Base-by-base conservation (phyloP, 2,113 vertebrate species). In the Xiphias gladius region DNA sequence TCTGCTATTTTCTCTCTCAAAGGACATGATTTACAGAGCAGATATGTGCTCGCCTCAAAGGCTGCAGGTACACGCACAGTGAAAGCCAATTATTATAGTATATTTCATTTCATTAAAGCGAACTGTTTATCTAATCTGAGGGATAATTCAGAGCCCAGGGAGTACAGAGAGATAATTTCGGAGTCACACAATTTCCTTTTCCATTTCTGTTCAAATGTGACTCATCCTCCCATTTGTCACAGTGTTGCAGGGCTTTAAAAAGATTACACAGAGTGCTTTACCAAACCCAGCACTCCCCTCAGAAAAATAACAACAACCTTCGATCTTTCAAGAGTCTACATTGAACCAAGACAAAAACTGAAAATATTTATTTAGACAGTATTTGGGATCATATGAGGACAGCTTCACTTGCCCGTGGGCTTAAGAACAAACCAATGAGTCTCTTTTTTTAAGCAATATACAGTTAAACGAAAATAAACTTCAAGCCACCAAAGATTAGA, bases 221-320 rank as follows among this genome's bases (percentile, higher is more conserved):
- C 75, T 93, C 87, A 91, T 91, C 80, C 76, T 79, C 0, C 37
- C 77, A 77, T 80, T 88, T 43, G 78, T 88, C 85, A 84, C 75
- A 87, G 66, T 65, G 75, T 90, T 86, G 39, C 58, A 58, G 83
- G 70, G 78, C 63, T 85, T 83, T 72, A 81, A 86, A 91, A 79
- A 76, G 46, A 91, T 89, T 86, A 82, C 55, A 71, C 61, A 62
- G 52, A 76, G 66, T 37, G 46, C 68, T 80, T 88, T 61, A 65
- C 57, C 64, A 83, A 86, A 68, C 70, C 48, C 48, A 55, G 54
- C 20, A 7, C 19, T 70, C 6, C 50, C 71, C 43, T 61, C 22
- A 48, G 30, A 73, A 71, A 86, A 82, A 83, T 61, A 88, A 82
- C 24, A 86, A 78, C 43, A 69, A 82, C 13, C 22, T 43, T n/a